Conservation (phyloP, 2,888 invertebrate species). For the Norana najaformis region DNA sequence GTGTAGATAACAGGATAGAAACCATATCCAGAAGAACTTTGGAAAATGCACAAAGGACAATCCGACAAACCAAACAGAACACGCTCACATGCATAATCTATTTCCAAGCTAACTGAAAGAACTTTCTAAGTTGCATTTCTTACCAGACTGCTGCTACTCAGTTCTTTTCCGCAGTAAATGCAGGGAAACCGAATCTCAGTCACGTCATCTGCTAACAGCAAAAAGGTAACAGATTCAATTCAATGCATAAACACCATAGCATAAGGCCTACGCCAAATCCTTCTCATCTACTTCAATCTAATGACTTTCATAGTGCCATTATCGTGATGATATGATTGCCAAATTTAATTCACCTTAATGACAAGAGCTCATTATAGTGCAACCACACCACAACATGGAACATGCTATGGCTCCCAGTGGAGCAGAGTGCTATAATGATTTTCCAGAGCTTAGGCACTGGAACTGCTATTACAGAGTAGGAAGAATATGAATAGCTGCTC, state of each 20-base stretch:
- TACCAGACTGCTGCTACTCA: slow-evolving; percentile 18
- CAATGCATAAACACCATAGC: not conserved
- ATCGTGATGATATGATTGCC: too few species aligned
- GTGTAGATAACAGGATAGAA: too few species aligned
- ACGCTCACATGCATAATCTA: too few species aligned
- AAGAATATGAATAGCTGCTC: not conserved
- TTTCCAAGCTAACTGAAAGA: too few species aligned
- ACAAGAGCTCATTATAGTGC: too few species aligned
- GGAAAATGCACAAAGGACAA: too few species aligned
- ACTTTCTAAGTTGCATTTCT: not conserved
- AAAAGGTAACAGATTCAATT: not conserved
- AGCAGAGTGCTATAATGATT: not conserved
- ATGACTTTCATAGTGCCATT: not conserved
- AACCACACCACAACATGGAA: not conserved
- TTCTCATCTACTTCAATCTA: not conserved
- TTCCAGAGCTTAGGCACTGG: not conserved
- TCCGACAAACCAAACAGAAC: too few species aligned
- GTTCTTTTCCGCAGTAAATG: slow-evolving; percentile 27
- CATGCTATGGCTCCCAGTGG: not conserved
- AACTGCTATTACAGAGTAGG: not conserved
- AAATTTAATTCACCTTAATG: too few species aligned
- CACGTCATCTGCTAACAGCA: not conserved
- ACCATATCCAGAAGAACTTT: too few species aligned
- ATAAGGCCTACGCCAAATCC: not conserved
- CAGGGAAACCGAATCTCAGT: slow-evolving; percentile 17